Conservation (phyloP, 2,888 invertebrate species). For the Cylloceria caligata region DNA sequence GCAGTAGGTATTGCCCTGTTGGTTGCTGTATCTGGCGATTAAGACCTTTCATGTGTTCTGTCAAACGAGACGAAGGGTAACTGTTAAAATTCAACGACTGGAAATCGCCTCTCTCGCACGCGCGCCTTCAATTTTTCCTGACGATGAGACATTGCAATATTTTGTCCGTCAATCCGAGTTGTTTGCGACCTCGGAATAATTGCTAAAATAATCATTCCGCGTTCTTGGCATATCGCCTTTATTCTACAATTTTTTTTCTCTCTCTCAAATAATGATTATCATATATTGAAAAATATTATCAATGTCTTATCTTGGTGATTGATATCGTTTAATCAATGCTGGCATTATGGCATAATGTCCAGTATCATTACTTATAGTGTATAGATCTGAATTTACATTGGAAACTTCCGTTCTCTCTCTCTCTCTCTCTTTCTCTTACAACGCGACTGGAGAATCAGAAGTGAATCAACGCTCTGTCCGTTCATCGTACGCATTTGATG, state of each 20-base stretch:
- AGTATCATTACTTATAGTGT: not conserved
- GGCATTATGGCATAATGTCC: conserved; percentile 16
- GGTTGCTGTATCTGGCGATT: not conserved
- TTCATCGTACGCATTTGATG: conserved; percentile 35
- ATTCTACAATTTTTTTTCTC: not conserved
- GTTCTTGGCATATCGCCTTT: not conserved
- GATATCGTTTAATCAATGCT: conserved; percentile 25
- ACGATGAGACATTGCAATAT: not conserved
- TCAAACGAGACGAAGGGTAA: not conserved
- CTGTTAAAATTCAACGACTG: not conserved
- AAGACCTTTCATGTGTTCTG: not conserved
- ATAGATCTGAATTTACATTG: not conserved
- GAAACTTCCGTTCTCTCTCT: conserved; percentile 32
- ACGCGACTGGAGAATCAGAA: conserved; percentile 42
- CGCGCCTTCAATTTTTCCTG: not conserved
- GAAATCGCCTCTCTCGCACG: too few relatives aligned
- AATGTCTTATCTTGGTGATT: not conserved
- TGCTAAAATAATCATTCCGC: too few relatives aligned
- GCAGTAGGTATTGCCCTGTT: too few relatives aligned
- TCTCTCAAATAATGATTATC: not conserved
- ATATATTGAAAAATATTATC: conserved; percentile 10
- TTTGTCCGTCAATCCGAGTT: not conserved
- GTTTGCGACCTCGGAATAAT: conserved; percentile 3
- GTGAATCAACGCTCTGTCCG: conserved; percentile 59
- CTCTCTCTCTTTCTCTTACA: not conserved